Percentiles rank a stretch among this genome's conserved stretches.
Conservation (phyloP, 2,888 invertebrate genomes). For the Drosophila greeni region DNA sequence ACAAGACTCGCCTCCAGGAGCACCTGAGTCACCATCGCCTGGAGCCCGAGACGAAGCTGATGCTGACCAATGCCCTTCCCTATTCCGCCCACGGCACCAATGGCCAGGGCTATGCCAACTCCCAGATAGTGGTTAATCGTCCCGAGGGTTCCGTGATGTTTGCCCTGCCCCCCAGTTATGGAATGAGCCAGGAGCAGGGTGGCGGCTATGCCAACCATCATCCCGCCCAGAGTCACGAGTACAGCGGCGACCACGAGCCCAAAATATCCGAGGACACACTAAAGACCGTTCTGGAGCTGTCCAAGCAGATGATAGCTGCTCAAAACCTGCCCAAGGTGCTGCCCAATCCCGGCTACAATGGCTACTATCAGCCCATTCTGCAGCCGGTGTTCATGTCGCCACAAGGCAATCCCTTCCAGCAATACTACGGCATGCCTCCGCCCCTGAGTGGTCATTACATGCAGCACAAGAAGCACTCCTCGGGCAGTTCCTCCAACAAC, state of each 20-base stretch:
- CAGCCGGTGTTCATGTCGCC: conserved; percentile 75
- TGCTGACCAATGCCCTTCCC: conserved; percentile 66
- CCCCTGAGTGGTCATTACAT: conserved; percentile 47
- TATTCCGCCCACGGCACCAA: conserved; percentile 48
- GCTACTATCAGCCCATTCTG: conserved; percentile 71
- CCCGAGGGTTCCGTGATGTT: conserved; percentile 78
- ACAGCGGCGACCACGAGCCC: conserved; percentile 63
- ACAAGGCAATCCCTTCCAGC: conserved; percentile 64
- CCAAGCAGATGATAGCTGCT: conserved; percentile 78
- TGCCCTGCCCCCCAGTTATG: conserved; percentile 67
- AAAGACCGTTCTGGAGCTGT: conserved; percentile 78
- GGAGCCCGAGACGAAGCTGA: conserved; percentile 74
- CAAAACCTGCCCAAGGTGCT: conserved; percentile 77
- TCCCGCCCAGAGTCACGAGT: conserved; percentile 51
- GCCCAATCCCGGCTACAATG: conserved; percentile 61
- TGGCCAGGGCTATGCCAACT: conserved; percentile 72
- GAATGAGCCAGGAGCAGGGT: conserved; percentile 35
- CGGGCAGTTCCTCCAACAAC: neutral
- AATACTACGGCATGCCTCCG: conserved; percentile 51
- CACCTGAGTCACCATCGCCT: conserved; percentile 54
- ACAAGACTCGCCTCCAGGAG: conserved; percentile 55
- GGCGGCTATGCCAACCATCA: neutral
- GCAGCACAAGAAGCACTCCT: conserved; percentile 52
- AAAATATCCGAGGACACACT: conserved; percentile 78
- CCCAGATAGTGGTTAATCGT: conserved; percentile 78